Conservation (phyloP, 2,797 vertebrate genomes). For the Threskiornis aethiopicus region DNA sequence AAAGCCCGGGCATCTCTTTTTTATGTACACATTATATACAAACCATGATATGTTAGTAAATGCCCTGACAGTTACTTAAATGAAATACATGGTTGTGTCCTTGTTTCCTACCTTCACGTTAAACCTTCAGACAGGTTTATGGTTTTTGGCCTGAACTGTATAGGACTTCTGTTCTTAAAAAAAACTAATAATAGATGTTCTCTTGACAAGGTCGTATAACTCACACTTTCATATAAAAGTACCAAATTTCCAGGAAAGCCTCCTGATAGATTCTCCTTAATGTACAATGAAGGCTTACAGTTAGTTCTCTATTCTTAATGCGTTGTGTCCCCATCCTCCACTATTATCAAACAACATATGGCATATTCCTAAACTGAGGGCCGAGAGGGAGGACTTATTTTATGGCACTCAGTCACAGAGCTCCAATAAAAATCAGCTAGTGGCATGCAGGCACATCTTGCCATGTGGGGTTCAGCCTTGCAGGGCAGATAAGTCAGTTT, state of each 20-base stretch:
- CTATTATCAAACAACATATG: not conserved
- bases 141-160: not conserved
- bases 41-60: not conserved
- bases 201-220: not conserved
- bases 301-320: not conserved
- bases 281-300: not conserved
- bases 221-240: not conserved
- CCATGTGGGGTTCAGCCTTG: not conserved
- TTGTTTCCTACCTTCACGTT: not conserved
- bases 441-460: not conserved
- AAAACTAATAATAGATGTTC: not conserved
- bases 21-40: not conserved
- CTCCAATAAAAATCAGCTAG: not conserved
- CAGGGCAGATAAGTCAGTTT: not conserved
- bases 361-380: not conserved
- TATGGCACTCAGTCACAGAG: not conserved
- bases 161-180: not conserved
- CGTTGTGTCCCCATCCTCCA: not conserved
- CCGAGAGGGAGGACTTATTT: not conserved
- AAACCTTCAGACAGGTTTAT: not conserved
- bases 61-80: not conserved
- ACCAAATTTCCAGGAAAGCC: not conserved
- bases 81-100: not conserved
- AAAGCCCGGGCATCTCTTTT: not conserved
- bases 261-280: not conserved